Conservation (phyloP, 2,797 vertebrate species). For the Sciaenops ocellatus region DNA sequence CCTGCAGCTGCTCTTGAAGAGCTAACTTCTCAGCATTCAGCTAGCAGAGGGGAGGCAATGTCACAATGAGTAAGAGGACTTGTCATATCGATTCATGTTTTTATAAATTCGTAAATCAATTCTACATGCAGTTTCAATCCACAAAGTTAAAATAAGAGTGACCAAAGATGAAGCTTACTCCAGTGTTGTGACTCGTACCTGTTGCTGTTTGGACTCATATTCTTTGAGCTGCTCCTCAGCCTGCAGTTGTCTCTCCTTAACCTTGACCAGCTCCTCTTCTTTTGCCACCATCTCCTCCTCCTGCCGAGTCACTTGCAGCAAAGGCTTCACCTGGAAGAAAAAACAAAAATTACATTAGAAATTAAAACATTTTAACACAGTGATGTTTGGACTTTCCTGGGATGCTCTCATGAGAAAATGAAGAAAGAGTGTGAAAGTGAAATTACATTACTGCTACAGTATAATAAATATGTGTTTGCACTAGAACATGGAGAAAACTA, state of each 20-base stretch:
- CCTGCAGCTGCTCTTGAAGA: slow-evolving; percentile 97
- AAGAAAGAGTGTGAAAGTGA: too few species aligned
- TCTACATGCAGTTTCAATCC: not conserved
- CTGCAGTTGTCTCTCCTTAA: slow-evolving; percentile 89
- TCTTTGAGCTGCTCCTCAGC: slow-evolving; percentile 90
- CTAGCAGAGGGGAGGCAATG: slow-evolving; percentile 71
- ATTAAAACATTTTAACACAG: not conserved
- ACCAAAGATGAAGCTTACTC: not conserved
- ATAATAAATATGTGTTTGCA: too few species aligned
- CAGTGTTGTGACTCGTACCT: slow-evolving; percentile 81
- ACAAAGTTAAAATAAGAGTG: not conserved
- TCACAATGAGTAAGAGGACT: not conserved
- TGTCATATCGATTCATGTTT: not conserved
- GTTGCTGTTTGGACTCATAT: slow-evolving; percentile 89
- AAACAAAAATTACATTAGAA: not conserved
- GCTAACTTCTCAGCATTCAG: slow-evolving; percentile 92
- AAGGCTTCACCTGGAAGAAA: slow-evolving; percentile 91
- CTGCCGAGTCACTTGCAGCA: slow-evolving; percentile 95
- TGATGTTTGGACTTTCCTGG: not conserved
- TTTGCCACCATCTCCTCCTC: slow-evolving; percentile 97
- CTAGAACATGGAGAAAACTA: not conserved
- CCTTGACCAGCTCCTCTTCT: slow-evolving; percentile 92
- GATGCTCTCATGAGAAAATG: not conserved
- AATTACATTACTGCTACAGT: too few species aligned
- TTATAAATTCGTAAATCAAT: not conserved